Base-by-base conservation (phyloP, 2,113 vertebrate species). In the Tricholaema leucomelas region DNA sequence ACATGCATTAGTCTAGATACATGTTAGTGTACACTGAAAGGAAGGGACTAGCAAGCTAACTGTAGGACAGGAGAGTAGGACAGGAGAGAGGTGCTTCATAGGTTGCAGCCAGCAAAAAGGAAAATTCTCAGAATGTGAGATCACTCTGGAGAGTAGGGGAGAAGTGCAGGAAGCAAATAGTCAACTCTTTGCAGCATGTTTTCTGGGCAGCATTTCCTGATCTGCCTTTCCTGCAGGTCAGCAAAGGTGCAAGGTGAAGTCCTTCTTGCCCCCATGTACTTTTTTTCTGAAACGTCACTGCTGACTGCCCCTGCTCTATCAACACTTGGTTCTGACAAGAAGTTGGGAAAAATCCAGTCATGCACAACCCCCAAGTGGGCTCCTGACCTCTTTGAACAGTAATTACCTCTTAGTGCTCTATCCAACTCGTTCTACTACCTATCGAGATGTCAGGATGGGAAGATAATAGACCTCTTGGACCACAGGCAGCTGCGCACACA, bases 301-400 rank as follows among this genome's bases (percentile, higher is more conserved):
- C 69, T 31, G 31, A 56, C 63, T 88, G 63, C 79, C 35, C 77
- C 92, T 2, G 0, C 3, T 33, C 59, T 85, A 59, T 92, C 66
- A 70, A 59, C 63, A 25, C 15, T 85, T 82, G 27, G 78, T 92
- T 87, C 83, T 91, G 87, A 76, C 28, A 83, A 80, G 87, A 90
- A 91, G 38, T 48, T 82, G 74, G 88, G 64, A 93, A 92, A 92
- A 91, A 95, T 35, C 52, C 88, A 63, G 67, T 40, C 81, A 52
- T 63, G 50, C 84, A 80, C 80, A 95, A 89, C 64, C 56, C 66
- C 72, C 56, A 69, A 27, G 54, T 31, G 73, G 95, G 70, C 73
- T 85, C 81, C 71, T 87, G 87, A 82, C 71, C 86, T 87, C 52
- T 93, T 19, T 92, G 88, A 92, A 80, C 67, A 64, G 30, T 95